Base-by-base conservation (phyloP, 2,888 invertebrate genomes). In the Tillus elongatus region DNA sequence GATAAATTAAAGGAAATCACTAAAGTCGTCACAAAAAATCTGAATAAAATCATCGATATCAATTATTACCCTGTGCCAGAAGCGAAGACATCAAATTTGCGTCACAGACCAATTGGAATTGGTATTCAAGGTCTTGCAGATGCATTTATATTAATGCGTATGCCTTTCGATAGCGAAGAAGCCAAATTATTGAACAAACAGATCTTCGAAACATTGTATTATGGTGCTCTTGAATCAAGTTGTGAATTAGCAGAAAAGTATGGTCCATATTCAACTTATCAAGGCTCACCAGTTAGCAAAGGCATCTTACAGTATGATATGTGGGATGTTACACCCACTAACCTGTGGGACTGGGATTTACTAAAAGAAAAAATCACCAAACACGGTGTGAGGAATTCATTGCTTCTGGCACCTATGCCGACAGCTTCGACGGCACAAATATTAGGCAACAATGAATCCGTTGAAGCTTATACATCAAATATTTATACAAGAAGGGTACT, bases 391-490 rank as follows among this genome's bases (percentile, higher is more conserved):
- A 72, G 97, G 38, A 98, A 98, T 69, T 95, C 95, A 2, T 42
- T 63, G 11, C 69, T 98, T 12, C 51, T 97, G 44, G 96, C 97
- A 0, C 96, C 96, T 0, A 98, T 98, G 97, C 97, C 97, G 1
- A 98, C 97, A 3, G 96, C 97, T 4, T 95, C 96, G 1, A 98
- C 97, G 0, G 97, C 98, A 2, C 97, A 98, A 68, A 99, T 99
- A 57, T 75, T 98, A 30, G 98, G 98, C 11, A 99, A 98, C 61
- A 98, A 97, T 62, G 97, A 98, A 65, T 90, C 95, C 0, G 86
- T 96, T 57, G 98, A 98, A 66, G 91, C 98, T 0, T 98, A 96
- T 64, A 97, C 96, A 1, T 93, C 90, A 19, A 98, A 98, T 60
- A 90, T 98, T 51, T 98, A 97, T 65, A 82, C 86, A 12, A 72